Conservation (phyloP, 1,140 invertebrate genomes). For the Coptotermes formosanus region DNA sequence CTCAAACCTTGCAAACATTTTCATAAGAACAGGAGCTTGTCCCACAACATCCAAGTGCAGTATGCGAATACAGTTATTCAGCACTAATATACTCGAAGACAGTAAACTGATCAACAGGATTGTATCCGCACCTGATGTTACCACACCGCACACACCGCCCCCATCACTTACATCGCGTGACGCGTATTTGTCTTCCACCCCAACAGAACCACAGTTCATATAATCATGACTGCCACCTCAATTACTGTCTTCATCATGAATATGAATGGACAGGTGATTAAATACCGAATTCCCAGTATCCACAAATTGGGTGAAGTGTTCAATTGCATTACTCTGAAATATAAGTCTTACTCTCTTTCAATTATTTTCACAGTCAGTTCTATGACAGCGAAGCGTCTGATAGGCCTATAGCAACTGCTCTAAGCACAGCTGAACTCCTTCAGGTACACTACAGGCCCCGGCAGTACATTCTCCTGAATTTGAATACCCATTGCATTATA, state of each 20-base stretch:
- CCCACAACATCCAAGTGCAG: not conserved
- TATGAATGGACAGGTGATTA: not conserved
- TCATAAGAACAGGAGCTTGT: not conserved
- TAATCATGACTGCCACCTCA: not conserved
- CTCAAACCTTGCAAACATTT: no score
- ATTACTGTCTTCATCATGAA: not conserved
- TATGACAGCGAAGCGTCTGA: no score
- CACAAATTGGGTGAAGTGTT: not conserved
- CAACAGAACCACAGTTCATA: not conserved
- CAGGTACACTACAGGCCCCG: no score
- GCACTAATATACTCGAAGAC: not conserved
- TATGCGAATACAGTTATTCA: not conserved
- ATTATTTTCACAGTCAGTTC: no score
- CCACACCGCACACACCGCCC: not conserved
- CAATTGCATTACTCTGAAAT: not conserved
- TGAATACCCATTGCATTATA: no score
- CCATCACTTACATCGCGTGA: not conserved
- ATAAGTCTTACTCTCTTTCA: no score
- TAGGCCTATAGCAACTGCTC: no score
- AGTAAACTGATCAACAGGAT: not conserved
- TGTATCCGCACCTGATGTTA: not conserved
- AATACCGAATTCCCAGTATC: not conserved
- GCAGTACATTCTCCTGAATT: no score
- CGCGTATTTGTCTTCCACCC: not conserved
- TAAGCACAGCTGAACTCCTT: no score